phyloP scores from a whole-genome alignment of 2,113 vertebrate species.

The Vulpes lagopus region DNA sequence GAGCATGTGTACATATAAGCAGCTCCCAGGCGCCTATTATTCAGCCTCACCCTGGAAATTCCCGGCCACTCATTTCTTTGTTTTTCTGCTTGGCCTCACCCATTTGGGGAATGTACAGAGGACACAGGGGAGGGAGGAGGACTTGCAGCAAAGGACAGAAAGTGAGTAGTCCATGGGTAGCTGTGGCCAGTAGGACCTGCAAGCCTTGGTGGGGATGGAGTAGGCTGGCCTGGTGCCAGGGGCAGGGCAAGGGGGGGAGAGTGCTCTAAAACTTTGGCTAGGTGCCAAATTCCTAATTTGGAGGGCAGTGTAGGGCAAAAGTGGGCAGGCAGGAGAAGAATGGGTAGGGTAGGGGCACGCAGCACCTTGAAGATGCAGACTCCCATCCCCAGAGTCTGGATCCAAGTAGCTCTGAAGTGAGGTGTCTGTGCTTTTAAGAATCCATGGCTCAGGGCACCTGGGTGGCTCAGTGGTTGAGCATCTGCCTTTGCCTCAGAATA shows the following conservation, averaged over 20 bases:
- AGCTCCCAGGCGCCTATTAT: neutral
- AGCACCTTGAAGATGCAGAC: neutral
- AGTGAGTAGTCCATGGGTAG: neutral
- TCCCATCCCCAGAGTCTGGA: neutral
- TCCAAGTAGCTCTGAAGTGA: neutral
- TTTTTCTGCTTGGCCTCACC: constrained; percentile 56
- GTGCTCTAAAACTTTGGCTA: neutral
- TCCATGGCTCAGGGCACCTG: neutral
- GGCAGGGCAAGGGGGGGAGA: neutral
- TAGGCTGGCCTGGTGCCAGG: neutral
- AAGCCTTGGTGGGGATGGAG: no score
- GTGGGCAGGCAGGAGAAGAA: neutral
- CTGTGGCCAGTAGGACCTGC: neutral
- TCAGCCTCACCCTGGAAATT: constrained; percentile 57
- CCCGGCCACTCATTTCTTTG: constrained; percentile 65
- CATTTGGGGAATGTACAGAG: constrained; percentile 66
- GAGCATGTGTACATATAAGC: no score
- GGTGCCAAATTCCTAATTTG: neutral
- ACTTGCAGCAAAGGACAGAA: neutral
- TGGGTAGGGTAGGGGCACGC: no score
- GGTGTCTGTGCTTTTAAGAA: neutral
- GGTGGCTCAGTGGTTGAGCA: no score
- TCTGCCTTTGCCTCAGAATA: no score
- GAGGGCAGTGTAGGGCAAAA: neutral
- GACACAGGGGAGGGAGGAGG: no score